Conservation (phyloP, 2,113 vertebrate genomes). For the Heliornis fulica region DNA sequence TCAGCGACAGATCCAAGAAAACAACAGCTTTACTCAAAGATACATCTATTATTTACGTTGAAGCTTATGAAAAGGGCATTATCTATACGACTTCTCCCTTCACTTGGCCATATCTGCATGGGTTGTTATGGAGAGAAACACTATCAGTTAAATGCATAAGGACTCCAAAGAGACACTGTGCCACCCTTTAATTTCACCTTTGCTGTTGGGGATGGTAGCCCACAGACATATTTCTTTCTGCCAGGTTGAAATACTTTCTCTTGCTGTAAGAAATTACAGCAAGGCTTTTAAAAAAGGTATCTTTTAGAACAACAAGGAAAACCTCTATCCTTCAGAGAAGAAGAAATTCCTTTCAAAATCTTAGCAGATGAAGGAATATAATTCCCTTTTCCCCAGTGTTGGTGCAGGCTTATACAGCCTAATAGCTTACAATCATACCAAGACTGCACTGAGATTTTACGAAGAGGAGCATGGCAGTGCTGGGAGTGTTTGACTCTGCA, state of each 20-base stretch:
- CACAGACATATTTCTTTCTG: not conserved
- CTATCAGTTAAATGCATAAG: not conserved
- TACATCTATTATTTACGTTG: not conserved
- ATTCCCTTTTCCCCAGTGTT: not conserved
- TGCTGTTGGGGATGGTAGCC: not conserved
- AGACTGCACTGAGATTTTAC: not conserved
- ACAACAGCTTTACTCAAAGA: not conserved
- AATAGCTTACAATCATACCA: not conserved
- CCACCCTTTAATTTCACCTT: not conserved
- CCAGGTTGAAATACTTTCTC: not conserved
- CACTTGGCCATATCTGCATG: not conserved
- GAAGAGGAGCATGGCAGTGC: fast-evolving
- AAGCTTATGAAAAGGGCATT: not conserved
- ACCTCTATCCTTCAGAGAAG: not conserved
- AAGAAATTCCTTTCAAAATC: not conserved
- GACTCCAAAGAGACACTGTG: not conserved
- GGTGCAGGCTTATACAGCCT: not conserved
- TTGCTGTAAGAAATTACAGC: not conserved
- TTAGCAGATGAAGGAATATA: not conserved
- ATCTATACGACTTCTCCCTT: not conserved
- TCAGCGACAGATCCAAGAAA: not conserved
- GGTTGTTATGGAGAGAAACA: not conserved
- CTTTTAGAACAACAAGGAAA: not conserved
- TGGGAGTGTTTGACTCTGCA: not conserved
- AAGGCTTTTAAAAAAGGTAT: not conserved